Conservation (phyloP, 2,888 invertebrate species). For the Tipula helvola region DNA sequence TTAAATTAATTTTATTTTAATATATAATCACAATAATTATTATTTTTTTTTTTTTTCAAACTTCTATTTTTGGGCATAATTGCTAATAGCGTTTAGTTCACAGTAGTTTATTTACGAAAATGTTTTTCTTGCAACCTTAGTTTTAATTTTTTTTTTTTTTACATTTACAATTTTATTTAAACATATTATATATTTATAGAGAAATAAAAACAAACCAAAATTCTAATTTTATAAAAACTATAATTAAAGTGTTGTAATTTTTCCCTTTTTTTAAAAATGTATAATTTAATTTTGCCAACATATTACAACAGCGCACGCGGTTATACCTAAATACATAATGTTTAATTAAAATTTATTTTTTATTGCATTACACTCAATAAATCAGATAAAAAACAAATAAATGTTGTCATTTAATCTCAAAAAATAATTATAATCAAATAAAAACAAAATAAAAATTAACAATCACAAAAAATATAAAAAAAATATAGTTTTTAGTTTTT, state of each 20-base stretch:
- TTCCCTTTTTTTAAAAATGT: neutral
- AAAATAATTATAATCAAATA: neutral
- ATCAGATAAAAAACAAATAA: neutral
- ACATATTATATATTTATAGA: neutral
- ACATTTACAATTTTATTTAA: neutral
- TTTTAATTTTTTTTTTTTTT: neutral
- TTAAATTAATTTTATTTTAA: neutral
- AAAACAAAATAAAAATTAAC: neutral
- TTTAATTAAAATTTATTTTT: neutral
- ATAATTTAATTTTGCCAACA: neutral
- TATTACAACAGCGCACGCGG: neutral
- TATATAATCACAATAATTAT: neutral
- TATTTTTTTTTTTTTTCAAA: neutral
- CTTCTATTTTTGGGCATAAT: neutral
- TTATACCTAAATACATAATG: neutral
- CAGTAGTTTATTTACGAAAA: neutral
- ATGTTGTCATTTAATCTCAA: neutral
- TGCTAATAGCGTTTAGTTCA: neutral
- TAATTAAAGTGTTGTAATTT: neutral
- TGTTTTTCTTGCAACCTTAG: neutral
- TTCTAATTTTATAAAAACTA: neutral
- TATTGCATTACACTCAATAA: neutral
- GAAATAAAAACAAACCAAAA: neutral
- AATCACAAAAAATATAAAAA: conserved; percentile 4
- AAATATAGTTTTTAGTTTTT: neutral